Conservation (phyloP, 2,113 vertebrate genomes). For the Buteo buteo region DNA sequence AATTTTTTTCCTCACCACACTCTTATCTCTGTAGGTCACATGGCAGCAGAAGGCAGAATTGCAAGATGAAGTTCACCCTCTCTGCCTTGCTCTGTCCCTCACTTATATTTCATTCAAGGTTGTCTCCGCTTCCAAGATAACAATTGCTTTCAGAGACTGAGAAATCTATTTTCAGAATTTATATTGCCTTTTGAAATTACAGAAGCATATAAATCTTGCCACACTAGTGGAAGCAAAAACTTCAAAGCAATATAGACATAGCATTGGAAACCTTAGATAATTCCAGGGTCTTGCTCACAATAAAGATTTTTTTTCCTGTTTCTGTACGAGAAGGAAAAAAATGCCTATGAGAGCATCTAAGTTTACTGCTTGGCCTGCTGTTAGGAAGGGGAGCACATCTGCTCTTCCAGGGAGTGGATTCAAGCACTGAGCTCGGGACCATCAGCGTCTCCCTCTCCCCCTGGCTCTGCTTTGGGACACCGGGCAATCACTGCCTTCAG, state of each 20-base stretch:
- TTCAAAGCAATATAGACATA: background rate
- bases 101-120: constrained; percentile 37
- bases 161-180: constrained; percentile 58
- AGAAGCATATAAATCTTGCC: constrained; percentile 23
- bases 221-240: background rate
- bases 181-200: constrained; percentile 22
- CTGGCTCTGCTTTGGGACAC: background rate
- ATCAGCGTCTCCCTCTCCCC: background rate
- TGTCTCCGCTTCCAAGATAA: constrained; percentile 5
- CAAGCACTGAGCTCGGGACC: background rate
- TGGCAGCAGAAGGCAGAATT: background rate
- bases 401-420: background rate
- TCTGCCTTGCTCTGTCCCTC: background rate
- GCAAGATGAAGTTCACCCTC: background rate
- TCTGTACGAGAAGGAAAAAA: background rate
- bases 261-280: background rate
- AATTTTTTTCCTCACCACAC: background rate
- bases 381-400: background rate
- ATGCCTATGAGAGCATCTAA: background rate
- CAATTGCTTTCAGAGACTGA: constrained; percentile 32
- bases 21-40: constrained; percentile 21
- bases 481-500: background rate
- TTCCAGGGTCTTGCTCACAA: background rate
- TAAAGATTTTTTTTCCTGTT: background rate
- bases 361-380: background rate